Conservation (phyloP, 2,113 vertebrate genomes). For the Antechinus stuartii region DNA sequence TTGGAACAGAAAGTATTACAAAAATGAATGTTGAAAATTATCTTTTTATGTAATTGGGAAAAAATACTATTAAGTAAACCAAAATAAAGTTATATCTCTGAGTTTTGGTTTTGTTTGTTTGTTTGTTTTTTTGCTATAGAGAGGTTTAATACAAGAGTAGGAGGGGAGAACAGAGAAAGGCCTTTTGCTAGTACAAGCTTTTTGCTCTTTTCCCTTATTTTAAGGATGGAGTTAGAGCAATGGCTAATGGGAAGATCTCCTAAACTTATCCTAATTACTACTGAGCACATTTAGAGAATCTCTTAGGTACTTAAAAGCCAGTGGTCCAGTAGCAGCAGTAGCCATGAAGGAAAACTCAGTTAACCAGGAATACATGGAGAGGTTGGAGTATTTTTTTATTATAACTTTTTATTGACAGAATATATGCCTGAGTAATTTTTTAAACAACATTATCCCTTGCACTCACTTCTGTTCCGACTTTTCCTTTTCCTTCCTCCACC, state of each 20-base stretch:
- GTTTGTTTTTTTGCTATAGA: not conserved
- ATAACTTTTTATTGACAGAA: too few relatives aligned
- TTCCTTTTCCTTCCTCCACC: too few relatives aligned
- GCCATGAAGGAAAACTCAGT: not conserved
- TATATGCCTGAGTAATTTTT: too few relatives aligned
- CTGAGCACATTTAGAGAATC: not conserved
- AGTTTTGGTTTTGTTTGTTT: not conserved
- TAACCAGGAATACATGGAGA: too few relatives aligned
- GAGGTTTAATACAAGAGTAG: not conserved
- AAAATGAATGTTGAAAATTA: too few relatives aligned
- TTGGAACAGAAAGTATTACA: too few relatives aligned
- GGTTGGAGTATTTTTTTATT: too few relatives aligned
- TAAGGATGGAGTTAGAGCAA: not conserved
- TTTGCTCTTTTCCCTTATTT: conserved; percentile 17
- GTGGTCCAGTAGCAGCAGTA: not conserved
- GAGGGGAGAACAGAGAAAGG: not conserved
- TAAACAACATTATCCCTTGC: too few relatives aligned
- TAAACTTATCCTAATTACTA: not conserved
- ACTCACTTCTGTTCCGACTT: too few relatives aligned
- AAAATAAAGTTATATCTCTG: too few relatives aligned
- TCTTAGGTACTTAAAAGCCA: not conserved
- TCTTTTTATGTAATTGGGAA: too few relatives aligned
- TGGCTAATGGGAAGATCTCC: conserved; percentile 4
- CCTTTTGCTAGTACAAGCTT: not conserved
- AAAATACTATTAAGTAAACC: too few relatives aligned